Conservation (phyloP, 2,113 vertebrate species). For the Notarius lentiginosus region DNA sequence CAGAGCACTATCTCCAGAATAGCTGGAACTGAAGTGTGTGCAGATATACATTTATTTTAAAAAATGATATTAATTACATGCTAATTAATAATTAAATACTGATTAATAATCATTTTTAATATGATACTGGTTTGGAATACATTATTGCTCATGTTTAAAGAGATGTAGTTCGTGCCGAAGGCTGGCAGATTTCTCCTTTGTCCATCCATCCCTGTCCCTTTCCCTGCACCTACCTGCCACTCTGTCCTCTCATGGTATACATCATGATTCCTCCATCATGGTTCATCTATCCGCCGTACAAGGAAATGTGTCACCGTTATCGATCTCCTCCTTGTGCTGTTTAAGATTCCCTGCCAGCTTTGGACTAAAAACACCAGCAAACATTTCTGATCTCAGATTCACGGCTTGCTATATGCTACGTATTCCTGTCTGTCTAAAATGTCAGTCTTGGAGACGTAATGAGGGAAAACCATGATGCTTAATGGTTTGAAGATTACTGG, state of each 20-base stretch:
- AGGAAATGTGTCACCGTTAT: slow-evolving; percentile 88
- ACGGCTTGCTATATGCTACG: slow-evolving; percentile 80
- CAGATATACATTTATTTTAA: not conserved
- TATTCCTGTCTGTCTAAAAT: slow-evolving; percentile 46
- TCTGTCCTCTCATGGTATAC: slow-evolving; percentile 86
- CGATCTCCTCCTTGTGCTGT: slow-evolving; percentile 71
- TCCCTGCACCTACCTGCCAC: slow-evolving; percentile 65
- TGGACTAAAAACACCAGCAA: slow-evolving; percentile 87
- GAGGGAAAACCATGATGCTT: slow-evolving; percentile 77
- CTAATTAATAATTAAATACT: not conserved
- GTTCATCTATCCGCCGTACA: slow-evolving; percentile 84
- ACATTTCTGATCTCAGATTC: slow-evolving; percentile 88
- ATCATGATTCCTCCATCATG: slow-evolving; percentile 97
- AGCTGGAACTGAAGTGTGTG: not conserved
- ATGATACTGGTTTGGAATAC: not conserved
- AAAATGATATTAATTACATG: no score
- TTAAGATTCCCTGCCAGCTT: slow-evolving; percentile 53
- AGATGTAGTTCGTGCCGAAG: not conserved
- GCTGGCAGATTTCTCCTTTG: slow-evolving; percentile 45
- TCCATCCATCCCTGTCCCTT: slow-evolving; percentile 51
- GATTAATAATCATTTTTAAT: not conserved
- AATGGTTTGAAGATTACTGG: slow-evolving; percentile 86
- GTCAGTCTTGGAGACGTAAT: slow-evolving; percentile 79
- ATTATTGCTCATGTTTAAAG: not conserved
- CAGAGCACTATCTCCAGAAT: not conserved